A percentile compares a stretch with the other conserved stretches of the same genome.
phyloP scores from a whole-genome alignment of 2,113 vertebrate genomes.

The Erythrocercus mccallii region DNA sequence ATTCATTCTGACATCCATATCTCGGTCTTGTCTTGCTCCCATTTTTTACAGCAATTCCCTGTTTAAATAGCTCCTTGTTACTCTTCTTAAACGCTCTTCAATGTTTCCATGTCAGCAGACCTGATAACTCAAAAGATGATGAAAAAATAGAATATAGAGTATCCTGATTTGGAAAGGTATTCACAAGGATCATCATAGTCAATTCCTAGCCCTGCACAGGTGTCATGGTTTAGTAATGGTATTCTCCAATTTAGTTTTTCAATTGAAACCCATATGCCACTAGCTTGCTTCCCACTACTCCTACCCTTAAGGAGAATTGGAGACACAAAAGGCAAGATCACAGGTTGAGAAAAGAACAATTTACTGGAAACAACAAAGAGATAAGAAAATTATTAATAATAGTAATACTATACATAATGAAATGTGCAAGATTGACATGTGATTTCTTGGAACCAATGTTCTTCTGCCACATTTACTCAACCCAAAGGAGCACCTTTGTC shows the following conservation, averaged over 20 bases:
- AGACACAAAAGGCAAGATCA: not conserved
- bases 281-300: rapidly evolving
- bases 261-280: not conserved
- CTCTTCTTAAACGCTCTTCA: not conserved
- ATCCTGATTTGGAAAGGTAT: not conserved
- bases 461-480: not conserved
- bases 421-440: not conserved
- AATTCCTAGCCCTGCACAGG: not conserved
- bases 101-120: not conserved
- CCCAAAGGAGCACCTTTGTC: not conserved
- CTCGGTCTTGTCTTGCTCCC: not conserved
- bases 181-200: not conserved
- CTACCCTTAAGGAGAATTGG: not conserved
- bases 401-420: not conserved
- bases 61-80: not conserved
- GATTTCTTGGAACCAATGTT: not conserved
- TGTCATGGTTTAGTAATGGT: not conserved
- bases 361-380: not conserved
- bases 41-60: not conserved
- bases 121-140: not conserved
- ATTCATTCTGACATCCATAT: not conserved
- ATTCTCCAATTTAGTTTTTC: not conserved
- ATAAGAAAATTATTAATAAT: not conserved
- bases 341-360: not conserved
- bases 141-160: not conserved